Percentiles rank a stretch among this genome's conserved stretches.
phyloP scores from a whole-genome alignment of 1,140 invertebrate species.

The Druon quercuslanigerum region DNA sequence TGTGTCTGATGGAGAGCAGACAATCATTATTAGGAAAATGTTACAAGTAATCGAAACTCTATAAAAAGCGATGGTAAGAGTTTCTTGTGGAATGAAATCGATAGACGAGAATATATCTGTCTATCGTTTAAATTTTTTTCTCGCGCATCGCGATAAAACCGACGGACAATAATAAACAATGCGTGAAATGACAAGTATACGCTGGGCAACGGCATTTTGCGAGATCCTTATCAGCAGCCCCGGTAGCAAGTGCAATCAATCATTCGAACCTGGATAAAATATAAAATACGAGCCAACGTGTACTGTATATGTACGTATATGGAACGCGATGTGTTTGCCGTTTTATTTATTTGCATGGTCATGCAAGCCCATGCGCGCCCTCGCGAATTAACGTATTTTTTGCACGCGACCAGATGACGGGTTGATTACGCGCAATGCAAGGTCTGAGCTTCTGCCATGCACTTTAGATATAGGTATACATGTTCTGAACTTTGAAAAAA shows the following conservation, averaged over 20 bases:
- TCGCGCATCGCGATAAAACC: conserved; percentile 67
- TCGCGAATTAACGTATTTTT: conserved; percentile 72
- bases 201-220: conserved; percentile 63
- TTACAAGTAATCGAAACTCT: no score
- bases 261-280: conserved; percentile 71
- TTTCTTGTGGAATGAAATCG: neutral
- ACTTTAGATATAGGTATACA: conserved; percentile 10
- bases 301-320: conserved; percentile 3
- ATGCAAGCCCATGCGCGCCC: conserved; percentile 65
- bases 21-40: no score
- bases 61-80: neutral
- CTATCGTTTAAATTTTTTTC: conserved; percentile 41
- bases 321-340: conserved; percentile 54
- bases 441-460: conserved; percentile 37
- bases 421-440: conserved; percentile 52
- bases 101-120: neutral
- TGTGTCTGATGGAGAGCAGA: no score
- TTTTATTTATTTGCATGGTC: conserved; percentile 73
- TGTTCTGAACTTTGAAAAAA: neutral
- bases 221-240: conserved; percentile 65
- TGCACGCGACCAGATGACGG: conserved; percentile 66
- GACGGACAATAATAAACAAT: conserved; percentile 74
- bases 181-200: conserved; percentile 72
- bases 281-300: conserved; percentile 60
- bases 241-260: conserved; percentile 70